phyloP scores from a whole-genome alignment of 2,797 vertebrate genomes.

The Malurus splendens region DNA sequence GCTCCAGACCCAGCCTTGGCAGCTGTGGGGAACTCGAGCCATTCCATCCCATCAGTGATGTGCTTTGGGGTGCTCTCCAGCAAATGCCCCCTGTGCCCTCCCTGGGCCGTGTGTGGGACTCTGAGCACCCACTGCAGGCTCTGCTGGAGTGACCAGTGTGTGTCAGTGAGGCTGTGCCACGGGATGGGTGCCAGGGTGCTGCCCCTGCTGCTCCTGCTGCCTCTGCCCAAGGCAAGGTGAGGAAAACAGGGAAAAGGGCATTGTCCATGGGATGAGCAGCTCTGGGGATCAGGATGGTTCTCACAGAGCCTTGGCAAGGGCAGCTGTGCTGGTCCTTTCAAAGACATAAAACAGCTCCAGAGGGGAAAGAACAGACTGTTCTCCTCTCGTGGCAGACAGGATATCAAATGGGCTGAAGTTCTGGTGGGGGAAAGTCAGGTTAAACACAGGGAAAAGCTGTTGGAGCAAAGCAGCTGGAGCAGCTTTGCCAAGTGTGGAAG shows the following conservation, averaged over 20 bases:
- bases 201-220: not conserved
- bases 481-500: not conserved
- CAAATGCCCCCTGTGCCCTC: not conserved
- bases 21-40: fast-evolving
- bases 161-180: fast-evolving
- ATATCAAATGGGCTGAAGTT: slow-evolving; percentile 25
- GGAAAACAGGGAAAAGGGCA: not conserved
- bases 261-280: fast-evolving
- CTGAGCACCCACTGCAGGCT: fast-evolving
- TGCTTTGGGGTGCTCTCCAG: not conserved
- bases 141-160: fast-evolving
- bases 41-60: fast-evolving
- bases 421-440: not conserved
- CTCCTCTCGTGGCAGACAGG: slow-evolving; percentile 10
- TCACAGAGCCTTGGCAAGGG: not conserved
- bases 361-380: slow-evolving; percentile 51
- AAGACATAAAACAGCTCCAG: slow-evolving; percentile 15
- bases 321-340: not conserved
- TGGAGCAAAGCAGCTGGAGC: fast-evolving
- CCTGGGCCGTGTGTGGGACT: not conserved
- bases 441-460: not conserved
- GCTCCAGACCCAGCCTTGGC: fast-evolving
- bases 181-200: not conserved
- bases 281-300: not conserved
- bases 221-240: fast-evolving